Conservation (phyloP, 2,797 vertebrate species). For the Diceros bicornis region DNA sequence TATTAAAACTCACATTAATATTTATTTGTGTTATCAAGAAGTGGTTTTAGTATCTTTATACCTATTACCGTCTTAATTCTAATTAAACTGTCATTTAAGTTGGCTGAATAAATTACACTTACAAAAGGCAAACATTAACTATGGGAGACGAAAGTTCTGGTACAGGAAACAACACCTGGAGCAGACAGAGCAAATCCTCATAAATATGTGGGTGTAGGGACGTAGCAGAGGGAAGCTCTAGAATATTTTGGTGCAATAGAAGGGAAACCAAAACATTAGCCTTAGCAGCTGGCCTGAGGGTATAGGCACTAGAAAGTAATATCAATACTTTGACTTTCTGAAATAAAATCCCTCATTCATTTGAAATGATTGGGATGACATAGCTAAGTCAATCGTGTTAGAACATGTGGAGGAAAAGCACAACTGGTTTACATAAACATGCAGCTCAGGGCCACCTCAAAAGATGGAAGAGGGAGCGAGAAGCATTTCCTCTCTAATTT, state of each 20-base stretch:
- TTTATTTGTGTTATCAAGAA: constrained; percentile 1
- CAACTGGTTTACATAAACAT: not conserved
- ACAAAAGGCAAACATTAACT: not conserved
- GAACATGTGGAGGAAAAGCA: not conserved
- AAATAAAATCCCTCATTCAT: not conserved
- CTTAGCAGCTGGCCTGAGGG: not conserved
- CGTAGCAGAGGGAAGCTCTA: not conserved
- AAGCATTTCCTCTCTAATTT: not conserved
- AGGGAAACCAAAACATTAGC: not conserved
- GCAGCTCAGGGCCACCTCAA: not conserved
- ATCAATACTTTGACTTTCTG: not conserved
- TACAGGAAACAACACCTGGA: not conserved
- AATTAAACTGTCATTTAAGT: constrained; percentile 38
- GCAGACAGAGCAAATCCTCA: not conserved
- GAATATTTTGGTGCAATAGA: not conserved
- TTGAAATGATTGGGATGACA: not conserved
- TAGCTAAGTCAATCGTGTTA: not conserved
- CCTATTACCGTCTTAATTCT: not conserved
- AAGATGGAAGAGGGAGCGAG: not conserved
- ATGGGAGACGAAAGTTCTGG: not conserved
- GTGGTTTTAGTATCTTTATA: not conserved
- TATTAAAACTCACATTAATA: not conserved
- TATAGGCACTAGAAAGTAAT: not conserved
- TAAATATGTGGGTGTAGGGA: not conserved
- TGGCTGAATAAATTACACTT: not conserved